Base-by-base conservation (phyloP, 2,888 invertebrate species). In the Phanerotoma sp. region DNA sequence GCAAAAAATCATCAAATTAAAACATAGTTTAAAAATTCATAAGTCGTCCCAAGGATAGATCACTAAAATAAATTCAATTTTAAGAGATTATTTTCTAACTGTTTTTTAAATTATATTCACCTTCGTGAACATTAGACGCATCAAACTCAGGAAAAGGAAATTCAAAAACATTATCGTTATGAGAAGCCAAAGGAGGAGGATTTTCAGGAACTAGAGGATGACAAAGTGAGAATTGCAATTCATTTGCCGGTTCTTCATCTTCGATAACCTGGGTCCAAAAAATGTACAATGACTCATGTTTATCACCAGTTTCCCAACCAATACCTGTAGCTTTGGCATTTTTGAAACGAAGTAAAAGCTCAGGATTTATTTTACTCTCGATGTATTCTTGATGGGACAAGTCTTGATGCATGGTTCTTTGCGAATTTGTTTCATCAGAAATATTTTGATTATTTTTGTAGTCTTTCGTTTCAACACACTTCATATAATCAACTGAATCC, bases 401-500 rank as follows among this genome's bases (percentile, higher is more conserved):
- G 38, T 9, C 25, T 28, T 40, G 33, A 44, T 25, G 16, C 6
- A 28, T 49, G 13, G 32, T 33, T 42, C 38, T 13, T 35, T 46
- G 21, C 10, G 49, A 52, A 42, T 62, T 46, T 9, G 41, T 30
- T 47, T 54, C 57, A 33, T 51, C 38, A 5, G 56, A 35, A 13
- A 49, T 47, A 48, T 53, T 47, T 16, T 30, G 30, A 53, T 52
- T 42, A 30, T 11, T 30, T 22, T 15, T 18, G 16, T 52, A 33
- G 35, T 56, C 25, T 18, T 53, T 52, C 9, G 9, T 51, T 28
- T 55, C 25, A 42, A 60, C 20, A 16, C 60, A 62, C 35, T 62
- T 57, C 4, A 41, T 30, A 37, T 59, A 63, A 46, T 63, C 42
- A 3, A 63, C 55, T 4, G 59, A 54, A 51, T 59, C 40, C 2